Conservation (phyloP, 2,888 invertebrate genomes). For the Rhimphoctona megacephalus region DNA sequence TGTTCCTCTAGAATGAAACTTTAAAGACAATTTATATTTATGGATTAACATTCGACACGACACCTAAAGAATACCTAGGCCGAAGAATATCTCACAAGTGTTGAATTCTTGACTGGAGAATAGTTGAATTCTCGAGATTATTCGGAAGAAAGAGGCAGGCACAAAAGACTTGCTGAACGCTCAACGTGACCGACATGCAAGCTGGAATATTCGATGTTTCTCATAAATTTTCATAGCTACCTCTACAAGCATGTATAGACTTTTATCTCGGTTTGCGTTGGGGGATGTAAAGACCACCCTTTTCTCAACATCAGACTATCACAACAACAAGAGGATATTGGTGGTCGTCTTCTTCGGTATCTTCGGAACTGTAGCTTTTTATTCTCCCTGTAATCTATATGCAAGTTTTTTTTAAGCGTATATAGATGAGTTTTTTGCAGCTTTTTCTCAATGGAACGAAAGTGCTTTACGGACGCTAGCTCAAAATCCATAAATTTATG, state of each 20-base stretch:
- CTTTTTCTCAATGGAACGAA: background rate
- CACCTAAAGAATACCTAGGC: background rate
- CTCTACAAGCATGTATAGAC: background rate
- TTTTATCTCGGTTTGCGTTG: conserved; percentile 49
- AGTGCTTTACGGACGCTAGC: conserved; percentile 6
- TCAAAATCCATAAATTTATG: conserved; percentile 63
- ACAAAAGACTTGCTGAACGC: background rate
- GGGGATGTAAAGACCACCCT: conserved; percentile 70
- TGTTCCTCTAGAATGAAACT: background rate
- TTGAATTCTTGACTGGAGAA: conserved; percentile 9
- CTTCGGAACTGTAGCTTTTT: background rate
- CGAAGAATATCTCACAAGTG: conserved; percentile 6
- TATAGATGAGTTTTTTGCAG: conserved; percentile 4
- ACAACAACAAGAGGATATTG: conserved; percentile 19
- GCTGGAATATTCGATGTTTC: conserved; percentile 71
- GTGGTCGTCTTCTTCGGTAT: conserved; percentile 26
- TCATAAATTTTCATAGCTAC: conserved; percentile 76
- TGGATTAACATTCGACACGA: background rate
- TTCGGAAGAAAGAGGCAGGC: background rate
- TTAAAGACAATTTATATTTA: background rate
- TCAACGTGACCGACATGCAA: conserved; percentile 58
- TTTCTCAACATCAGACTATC: conserved; percentile 1
- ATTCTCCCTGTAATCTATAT: conserved; percentile 1
- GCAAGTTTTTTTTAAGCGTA: conserved; percentile 1
- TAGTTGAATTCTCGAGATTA: conserved; percentile 21